Conservation (phyloP, 2,888 invertebrate species). For the Cosmorhoe ocellata region DNA sequence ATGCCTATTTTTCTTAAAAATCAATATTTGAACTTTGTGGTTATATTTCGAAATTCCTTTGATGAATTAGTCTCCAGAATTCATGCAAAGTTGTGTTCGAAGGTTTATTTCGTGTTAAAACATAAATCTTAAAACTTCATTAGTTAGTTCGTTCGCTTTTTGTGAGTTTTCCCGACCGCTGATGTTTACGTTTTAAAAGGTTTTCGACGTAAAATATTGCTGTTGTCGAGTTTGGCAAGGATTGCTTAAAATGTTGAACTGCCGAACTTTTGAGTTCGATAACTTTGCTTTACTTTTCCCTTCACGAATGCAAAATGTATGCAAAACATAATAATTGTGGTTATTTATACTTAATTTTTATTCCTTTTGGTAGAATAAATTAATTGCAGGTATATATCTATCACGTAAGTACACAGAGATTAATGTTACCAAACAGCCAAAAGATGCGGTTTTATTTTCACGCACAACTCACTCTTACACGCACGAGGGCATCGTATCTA, state of each 20-base stretch:
- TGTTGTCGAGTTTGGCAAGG: constrained; percentile 57
- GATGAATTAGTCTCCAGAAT: constrained; percentile 8
- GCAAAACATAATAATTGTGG: background rate
- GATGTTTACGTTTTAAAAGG: constrained; percentile 79
- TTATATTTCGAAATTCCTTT: no score
- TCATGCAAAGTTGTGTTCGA: background rate
- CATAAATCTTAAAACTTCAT: constrained; percentile 55
- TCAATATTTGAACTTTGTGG: background rate
- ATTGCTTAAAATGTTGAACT: constrained; percentile 51
- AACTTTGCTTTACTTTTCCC: constrained; percentile 14
- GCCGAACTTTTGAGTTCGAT: constrained; percentile 30
- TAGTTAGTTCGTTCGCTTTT: constrained; percentile 58
- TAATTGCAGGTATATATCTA: no score
- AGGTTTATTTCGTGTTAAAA: constrained; percentile 14
- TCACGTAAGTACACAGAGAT: no score
- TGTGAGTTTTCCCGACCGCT: constrained; percentile 63
- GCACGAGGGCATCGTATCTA: no score
- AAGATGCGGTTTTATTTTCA: no score
- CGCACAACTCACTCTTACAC: no score
- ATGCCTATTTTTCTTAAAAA: no score
- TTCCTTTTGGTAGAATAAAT: no score
- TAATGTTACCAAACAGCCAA: no score
- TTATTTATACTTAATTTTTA: background rate
- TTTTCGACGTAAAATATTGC: constrained; percentile 75
- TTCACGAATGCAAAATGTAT: background rate